A percentile compares a stretch with the other conserved stretches of the same genome.
Conservation (phyloP, 2,113 vertebrate genomes). For the Amia ocellicauda region DNA sequence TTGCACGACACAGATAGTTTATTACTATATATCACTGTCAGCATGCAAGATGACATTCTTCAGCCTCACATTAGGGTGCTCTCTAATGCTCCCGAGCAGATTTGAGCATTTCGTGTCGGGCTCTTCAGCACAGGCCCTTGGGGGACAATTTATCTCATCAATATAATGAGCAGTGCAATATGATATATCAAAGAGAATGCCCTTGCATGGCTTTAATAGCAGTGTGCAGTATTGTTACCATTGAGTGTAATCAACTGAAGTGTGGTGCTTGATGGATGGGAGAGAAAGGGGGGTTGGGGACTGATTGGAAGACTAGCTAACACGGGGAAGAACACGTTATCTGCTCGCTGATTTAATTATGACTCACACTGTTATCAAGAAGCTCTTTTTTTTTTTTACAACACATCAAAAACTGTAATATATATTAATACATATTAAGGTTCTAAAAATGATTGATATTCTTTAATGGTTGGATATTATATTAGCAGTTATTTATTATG, state of each 20-base stretch:
- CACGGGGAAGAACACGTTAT: too few species aligned
- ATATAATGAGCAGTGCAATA: slow-evolving; percentile 47
- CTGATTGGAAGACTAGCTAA: too few species aligned
- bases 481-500: too few species aligned
- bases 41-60: slow-evolving; percentile 24
- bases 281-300: too few species aligned
- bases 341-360: too few species aligned
- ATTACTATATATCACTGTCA: slow-evolving; percentile 33
- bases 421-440: too few species aligned
- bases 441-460: too few species aligned
- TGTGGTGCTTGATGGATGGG: not conserved
- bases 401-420: too few species aligned
- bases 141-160: slow-evolving; percentile 49
- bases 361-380: too few species aligned
- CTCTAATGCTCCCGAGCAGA: slow-evolving; percentile 13
- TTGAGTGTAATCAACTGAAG: slow-evolving; percentile 12
- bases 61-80: slow-evolving; percentile 17
- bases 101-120: slow-evolving; percentile 35
- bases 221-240: slow-evolving; percentile 19
- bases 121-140: slow-evolving; percentile 42
- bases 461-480: too few species aligned
- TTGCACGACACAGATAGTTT: slow-evolving; percentile 37
- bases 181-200: slow-evolving; percentile 47
- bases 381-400: too few species aligned
- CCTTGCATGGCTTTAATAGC: slow-evolving; percentile 23